Base-by-base conservation (phyloP, 1,140 invertebrate species). In the Drosophila pallidifrons region DNA sequence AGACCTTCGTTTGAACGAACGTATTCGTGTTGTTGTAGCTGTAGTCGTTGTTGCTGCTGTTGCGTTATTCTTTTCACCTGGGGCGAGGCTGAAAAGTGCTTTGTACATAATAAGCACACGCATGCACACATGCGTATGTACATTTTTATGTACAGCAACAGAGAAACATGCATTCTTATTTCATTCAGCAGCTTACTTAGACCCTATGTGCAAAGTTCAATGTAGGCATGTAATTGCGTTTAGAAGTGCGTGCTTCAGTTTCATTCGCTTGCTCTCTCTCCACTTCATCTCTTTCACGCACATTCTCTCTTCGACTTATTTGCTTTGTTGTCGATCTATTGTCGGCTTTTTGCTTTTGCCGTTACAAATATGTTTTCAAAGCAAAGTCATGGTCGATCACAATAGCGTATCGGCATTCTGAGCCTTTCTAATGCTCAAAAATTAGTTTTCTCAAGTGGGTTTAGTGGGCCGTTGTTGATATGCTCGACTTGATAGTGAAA, bases 331-430 rank as follows among this genome's bases (percentile, higher is more conserved):
- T 76, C 55, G 77, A 57, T 54, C 63, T 47, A 74, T 73, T 77
- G 70, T 77, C 57, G 61, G 64, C 65, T 68, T 80, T 82, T 71
- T 55, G 52, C 52, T 55, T 41, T 75, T 75, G 85, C 83, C 85
- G 83, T 89, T 87, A 82, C 83, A 82, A 83, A 88, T 81, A 79
- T 88, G 83, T 88, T 88, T 89, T 89, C 77, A 88, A 81, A 88
- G 83, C 83, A 88, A 88, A 88, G 85, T 88, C 83, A 89, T 83
- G 70, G 54, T 72, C 69, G 61, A 87, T 87, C 82, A 86, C 65
- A 86, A 87, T 82, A 80, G 74, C 25, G n/a, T 46, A 64, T 45
- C 78, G 65, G 32, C 51, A 43, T 51, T 49, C 55, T 51, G 30
- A 61, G 77, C 69, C 85, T 83, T 83, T 89, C 85, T 88, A 88